Evolutionary conservation across 2,113 vertebrate genomes (phyloP).

Genomic region (Carettochelys insculpta): DNA sequence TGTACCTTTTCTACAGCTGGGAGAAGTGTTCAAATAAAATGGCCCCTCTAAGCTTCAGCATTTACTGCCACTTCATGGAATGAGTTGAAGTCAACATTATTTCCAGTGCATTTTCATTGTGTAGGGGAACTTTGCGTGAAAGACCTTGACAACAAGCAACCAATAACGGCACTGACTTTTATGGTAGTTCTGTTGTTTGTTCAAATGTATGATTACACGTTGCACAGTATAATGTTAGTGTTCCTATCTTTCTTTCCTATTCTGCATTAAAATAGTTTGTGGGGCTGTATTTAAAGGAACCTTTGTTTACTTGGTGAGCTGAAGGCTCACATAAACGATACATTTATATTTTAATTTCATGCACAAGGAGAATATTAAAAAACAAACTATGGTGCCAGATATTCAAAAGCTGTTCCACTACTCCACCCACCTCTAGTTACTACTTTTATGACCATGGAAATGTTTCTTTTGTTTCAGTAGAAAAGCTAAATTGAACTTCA

Average conservation of each 20-base stretch:
- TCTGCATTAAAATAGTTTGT: background rate
- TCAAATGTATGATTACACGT: background rate
- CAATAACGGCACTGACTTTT: background rate
- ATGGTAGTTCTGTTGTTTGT: background rate
- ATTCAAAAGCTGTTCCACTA: background rate
- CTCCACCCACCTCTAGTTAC: background rate
- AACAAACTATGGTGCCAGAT: background rate
- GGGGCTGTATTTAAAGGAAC: background rate
- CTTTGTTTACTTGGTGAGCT: constrained; percentile 30
- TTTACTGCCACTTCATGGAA: background rate
- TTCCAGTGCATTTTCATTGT: background rate
- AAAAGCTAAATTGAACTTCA: constrained; percentile 4
- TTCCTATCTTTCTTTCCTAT: background rate
- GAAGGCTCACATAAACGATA: background rate
- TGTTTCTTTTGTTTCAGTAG: background rate
- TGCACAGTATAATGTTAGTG: background rate
- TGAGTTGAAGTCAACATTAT: background rate
- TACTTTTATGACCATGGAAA: background rate
- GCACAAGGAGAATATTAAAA: constrained; percentile 21
- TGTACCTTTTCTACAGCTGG: background rate
- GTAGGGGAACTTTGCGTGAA: background rate
- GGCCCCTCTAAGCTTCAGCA: background rate
- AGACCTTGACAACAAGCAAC: background rate
- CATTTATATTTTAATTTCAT: constrained; percentile 17
- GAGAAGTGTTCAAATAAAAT: background rate